phyloP scores from a whole-genome alignment of 1,140 invertebrate genomes.

The Anastrepha obliqua region DNA sequence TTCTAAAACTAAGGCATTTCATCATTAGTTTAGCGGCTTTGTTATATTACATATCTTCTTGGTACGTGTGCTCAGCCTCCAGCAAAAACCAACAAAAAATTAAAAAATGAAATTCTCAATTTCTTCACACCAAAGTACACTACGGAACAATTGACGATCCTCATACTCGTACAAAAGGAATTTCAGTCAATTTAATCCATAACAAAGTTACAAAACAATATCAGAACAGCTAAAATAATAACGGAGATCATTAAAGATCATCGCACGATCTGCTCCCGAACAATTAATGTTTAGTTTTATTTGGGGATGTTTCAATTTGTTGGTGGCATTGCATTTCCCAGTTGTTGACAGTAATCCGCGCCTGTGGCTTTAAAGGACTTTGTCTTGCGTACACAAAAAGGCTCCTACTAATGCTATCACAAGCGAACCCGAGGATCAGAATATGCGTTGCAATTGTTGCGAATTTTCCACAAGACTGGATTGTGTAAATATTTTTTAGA shows the following conservation, averaged over 20 bases:
- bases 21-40: neutral
- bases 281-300: neutral
- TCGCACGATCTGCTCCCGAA: constrained; percentile 30
- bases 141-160: neutral
- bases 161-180: neutral
- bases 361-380: constrained; percentile 48
- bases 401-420: constrained; percentile 37
- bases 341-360: constrained; percentile 33
- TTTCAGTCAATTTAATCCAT: constrained; percentile 33
- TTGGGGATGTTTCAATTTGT: constrained; percentile 20
- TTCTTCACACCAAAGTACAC: constrained; percentile 36
- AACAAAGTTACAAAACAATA: constrained; percentile 49
- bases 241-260: constrained; percentile 40
- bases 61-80: neutral
- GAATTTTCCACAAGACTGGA: constrained; percentile 38
- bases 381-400: constrained; percentile 37
- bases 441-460: constrained; percentile 10
- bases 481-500: constrained; percentile 25
- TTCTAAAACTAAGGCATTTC: neutral
- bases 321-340: constrained; percentile 28
- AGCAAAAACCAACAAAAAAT: neutral
- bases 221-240: constrained; percentile 40
- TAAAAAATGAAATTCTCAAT: neutral
- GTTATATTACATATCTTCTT: neutral
- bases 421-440: constrained; percentile 8